Percentiles rank a stretch among this genome's conserved stretches.
These are phyloP conservation scores for Pardosa pseudoannulata DNA, from an alignment of 2,888 invertebrate genomes.

Conservation along the genomic window DNA sequence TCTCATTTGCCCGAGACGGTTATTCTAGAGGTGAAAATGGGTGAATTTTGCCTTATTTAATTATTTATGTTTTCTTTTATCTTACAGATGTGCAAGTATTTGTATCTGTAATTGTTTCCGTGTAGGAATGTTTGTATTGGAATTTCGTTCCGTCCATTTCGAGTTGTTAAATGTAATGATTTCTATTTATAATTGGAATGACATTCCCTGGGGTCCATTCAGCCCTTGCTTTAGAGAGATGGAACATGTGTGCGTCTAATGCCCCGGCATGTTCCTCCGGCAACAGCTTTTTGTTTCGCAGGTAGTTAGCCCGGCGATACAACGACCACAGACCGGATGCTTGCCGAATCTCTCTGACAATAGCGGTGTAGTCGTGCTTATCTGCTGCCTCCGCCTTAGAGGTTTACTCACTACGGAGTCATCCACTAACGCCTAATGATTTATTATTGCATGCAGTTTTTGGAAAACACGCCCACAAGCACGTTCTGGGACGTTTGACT, in stretches of 20 bases:
- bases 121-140: no score
- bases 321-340: constrained; percentile 58
- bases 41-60: no score
- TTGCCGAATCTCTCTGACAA: constrained; percentile 30
- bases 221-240: no score
- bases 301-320: constrained; percentile 22
- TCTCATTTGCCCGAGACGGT: no score
- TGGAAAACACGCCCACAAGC: constrained; percentile 26
- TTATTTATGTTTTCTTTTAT: no score
- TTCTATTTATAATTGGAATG: no score
- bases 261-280: not conserved
- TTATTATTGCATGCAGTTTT: constrained; percentile 41
- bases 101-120: no score
- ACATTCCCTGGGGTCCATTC: no score
- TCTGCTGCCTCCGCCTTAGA: constrained; percentile 20
- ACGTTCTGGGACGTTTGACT: not conserved
- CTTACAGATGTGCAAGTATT: no score
- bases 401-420: constrained; percentile 11
- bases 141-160: no score
- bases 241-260: not conserved
- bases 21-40: no score
- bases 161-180: no score
- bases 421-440: constrained; percentile 48
- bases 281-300: not conserved
- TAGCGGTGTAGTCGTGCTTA: constrained; percentile 55